phyloP scores from a whole-genome alignment of 2,113 vertebrate species.

The Dromiciops gliroides region DNA sequence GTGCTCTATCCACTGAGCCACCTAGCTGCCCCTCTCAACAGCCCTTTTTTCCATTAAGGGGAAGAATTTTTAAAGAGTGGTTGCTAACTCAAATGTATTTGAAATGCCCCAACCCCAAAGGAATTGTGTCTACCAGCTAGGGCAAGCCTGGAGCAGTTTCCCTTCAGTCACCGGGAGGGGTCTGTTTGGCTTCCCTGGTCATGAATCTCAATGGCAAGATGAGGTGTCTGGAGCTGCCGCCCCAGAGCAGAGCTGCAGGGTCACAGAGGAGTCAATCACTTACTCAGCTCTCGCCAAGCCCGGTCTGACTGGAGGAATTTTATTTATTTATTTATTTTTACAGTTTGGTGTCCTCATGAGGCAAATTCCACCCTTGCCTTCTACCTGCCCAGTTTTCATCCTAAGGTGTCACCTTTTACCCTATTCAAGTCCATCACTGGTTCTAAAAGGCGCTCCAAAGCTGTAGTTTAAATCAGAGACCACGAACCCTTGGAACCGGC shows the following conservation, averaged over 20 bases:
- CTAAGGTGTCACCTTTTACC: neutral
- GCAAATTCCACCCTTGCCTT: conserved; percentile 17
- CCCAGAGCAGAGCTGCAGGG: neutral
- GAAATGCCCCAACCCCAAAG: neutral
- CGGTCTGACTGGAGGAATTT: neutral
- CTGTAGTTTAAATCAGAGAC: neutral
- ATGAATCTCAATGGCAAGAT: neutral
- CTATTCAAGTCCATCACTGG: neutral
- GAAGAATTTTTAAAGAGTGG: neutral
- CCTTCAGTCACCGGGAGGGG: neutral
- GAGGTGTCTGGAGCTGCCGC: neutral
- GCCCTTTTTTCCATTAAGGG: neutral
- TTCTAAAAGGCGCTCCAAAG: neutral
- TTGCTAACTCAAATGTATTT: neutral
- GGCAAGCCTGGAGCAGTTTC: neutral
- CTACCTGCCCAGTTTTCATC: neutral
- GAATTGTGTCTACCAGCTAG: neutral
- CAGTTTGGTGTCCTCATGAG: neutral
- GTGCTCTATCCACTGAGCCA: no score
- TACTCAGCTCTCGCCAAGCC: neutral
- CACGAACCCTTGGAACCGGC: neutral
- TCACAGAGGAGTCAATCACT: neutral
- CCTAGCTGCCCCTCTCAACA: no score
- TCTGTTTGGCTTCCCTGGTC: neutral
- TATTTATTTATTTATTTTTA: neutral